Conservation (phyloP, 2,888 invertebrate species). For the Tachina grossa region DNA sequence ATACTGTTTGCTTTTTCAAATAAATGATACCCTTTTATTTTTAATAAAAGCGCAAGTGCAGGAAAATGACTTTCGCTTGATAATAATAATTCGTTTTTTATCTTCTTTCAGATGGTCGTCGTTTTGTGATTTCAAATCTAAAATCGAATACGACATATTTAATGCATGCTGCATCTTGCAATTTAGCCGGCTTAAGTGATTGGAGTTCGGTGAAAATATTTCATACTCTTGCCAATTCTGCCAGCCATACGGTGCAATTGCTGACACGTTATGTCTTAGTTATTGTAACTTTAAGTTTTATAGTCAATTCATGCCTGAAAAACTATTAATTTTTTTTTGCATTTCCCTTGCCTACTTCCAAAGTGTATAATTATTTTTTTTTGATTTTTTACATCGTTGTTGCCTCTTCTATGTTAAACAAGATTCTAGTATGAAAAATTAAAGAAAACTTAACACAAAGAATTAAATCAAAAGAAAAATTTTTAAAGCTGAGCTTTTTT, state of each 20-base stretch:
- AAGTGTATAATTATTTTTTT: conserved; percentile 32
- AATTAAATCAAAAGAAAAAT: not conserved
- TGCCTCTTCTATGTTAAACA: conserved; percentile 52
- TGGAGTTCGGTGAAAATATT: conserved; percentile 81
- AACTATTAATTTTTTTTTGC: conserved; percentile 43
- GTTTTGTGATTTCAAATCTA: conserved; percentile 83
- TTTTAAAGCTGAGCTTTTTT: conserved; percentile 60
- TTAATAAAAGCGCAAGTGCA: not conserved
- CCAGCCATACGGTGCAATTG: conserved; percentile 60
- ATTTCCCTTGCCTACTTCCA: conserved; percentile 15
- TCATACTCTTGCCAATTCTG: conserved; percentile 77
- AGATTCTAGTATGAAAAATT: conserved; percentile 10
- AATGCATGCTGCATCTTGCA: conserved; percentile 84
- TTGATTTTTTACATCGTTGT: conserved; percentile 24
- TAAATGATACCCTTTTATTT: not conserved
- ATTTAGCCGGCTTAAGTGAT: conserved; percentile 84
- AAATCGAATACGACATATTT: conserved; percentile 84
- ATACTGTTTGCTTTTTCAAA: too few relatives aligned
- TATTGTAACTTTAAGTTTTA: conserved; percentile 67
- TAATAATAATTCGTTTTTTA: not conserved
- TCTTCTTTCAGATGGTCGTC: conserved; percentile 81
- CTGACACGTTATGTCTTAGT: conserved; percentile 60
- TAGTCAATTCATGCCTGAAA: conserved; percentile 52
- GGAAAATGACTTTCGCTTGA: not conserved
- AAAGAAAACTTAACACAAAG: not conserved